Conservation (phyloP, 2,888 invertebrate genomes). For the Pyrochroa serraticornis region DNA sequence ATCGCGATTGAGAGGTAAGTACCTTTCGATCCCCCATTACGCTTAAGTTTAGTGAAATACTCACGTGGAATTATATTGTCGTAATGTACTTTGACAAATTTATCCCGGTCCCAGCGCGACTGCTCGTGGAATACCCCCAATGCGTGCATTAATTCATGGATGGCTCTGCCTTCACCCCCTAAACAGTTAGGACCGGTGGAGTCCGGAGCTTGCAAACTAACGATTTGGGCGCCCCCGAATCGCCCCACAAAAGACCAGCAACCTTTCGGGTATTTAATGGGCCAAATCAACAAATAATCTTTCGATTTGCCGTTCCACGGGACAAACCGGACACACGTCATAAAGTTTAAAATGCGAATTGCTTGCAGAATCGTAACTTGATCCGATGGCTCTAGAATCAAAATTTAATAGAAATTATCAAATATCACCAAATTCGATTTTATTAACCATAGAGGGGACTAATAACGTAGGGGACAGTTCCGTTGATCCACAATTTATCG, state of each 20-base stretch:
- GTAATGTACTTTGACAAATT: slow-evolving; percentile 70
- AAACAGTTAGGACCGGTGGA: slow-evolving; percentile 67
- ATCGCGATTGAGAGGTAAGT: no score
- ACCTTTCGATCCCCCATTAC: no score
- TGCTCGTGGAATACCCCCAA: slow-evolving; percentile 86
- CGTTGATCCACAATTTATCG: slow-evolving; percentile 68
- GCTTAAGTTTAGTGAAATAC: slow-evolving; percentile 21
- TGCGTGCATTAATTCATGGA: slow-evolving; percentile 82
- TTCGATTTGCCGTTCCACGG: slow-evolving; percentile 69
- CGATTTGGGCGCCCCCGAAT: slow-evolving; percentile 74
- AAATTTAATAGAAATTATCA: not conserved
- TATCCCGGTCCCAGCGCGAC: slow-evolving; percentile 74
- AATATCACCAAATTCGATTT: not conserved
- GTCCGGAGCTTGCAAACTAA: slow-evolving; percentile 72
- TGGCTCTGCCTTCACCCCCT: slow-evolving; percentile 72
- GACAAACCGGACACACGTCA: slow-evolving; percentile 69
- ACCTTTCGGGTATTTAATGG: slow-evolving; percentile 69
- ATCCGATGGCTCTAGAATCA: slow-evolving; percentile 60
- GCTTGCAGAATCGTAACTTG: slow-evolving; percentile 66
- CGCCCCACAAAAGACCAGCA: slow-evolving; percentile 81
- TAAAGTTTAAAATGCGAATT: slow-evolving; percentile 65
- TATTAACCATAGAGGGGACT: slow-evolving; percentile 65
- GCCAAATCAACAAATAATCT: slow-evolving; percentile 71
- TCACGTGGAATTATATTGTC: slow-evolving; percentile 71
- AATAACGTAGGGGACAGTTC: slow-evolving; percentile 69